Percentiles rank a stretch among this genome's conserved stretches.
Evolutionary conservation across 2,888 invertebrate genomes (phyloP).

Genomic region (Macrostomum cliftonense): DNA sequence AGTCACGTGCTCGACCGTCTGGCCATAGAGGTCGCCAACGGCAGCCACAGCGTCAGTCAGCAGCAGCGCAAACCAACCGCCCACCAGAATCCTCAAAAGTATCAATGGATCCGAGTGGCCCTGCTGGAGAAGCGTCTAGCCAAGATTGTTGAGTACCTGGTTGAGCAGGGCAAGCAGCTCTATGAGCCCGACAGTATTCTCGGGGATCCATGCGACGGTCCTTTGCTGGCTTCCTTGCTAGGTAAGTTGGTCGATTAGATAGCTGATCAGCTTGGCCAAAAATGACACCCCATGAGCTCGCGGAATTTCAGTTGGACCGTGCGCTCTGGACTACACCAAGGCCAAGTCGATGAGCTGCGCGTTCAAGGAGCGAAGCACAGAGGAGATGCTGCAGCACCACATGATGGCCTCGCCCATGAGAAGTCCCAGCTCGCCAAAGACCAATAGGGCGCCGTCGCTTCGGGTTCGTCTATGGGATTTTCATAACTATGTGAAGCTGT

Average conservation of each 20-base stretch:
- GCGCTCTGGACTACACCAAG: slow-evolving; percentile 58
- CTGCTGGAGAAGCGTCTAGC: slow-evolving; percentile 67
- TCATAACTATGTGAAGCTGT: too few species aligned
- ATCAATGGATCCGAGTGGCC: slow-evolving; percentile 74
- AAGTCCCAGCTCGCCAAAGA: background rate
- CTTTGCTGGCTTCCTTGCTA: slow-evolving; percentile 65
- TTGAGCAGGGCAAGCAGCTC: slow-evolving; percentile 56
- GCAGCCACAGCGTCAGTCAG: too few species aligned
- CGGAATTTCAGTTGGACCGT: slow-evolving; percentile 60
- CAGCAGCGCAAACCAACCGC: too few species aligned
- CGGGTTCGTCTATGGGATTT: background rate
- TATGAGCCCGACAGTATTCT: slow-evolving; percentile 75
- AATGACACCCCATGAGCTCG: too few species aligned
- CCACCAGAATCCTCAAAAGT: slow-evolving; percentile 37
- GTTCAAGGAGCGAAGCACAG: slow-evolving; percentile 66
- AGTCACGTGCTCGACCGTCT: slow-evolving; percentile 19
- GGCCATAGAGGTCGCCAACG: too few species aligned
- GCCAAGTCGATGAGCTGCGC: slow-evolving; percentile 55
- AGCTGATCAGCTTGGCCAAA: too few species aligned
- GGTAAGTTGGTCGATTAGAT: slow-evolving; percentile 38
- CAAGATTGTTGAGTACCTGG: slow-evolving; percentile 68
- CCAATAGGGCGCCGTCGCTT: slow-evolving; percentile 1
- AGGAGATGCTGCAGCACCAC: slow-evolving; percentile 69
- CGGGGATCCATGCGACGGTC: slow-evolving; percentile 71
- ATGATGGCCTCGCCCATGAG: slow-evolving; percentile 43